Evolutionary conservation across 2,113 vertebrate species (phyloP).

Genomic region (Channa argus): DNA sequence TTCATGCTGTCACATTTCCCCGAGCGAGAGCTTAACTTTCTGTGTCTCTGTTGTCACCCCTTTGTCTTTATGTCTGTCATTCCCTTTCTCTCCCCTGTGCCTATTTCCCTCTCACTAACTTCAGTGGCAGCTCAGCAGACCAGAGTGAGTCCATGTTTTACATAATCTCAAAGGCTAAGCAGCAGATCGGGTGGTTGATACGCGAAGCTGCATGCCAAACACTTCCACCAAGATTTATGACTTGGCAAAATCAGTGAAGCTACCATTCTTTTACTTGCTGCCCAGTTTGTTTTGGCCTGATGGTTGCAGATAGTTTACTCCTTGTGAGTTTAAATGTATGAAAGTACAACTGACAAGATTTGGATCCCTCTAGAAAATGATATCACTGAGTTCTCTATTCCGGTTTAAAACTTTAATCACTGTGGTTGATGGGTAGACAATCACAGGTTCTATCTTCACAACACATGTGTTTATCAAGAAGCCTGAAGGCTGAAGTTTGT

Average conservation of each 20-base stretch:
- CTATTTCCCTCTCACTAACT: slow-evolving; percentile 5
- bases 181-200: slow-evolving; percentile 47
- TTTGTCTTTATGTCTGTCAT: background rate
- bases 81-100: background rate
- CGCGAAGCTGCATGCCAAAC: slow-evolving; percentile 47
- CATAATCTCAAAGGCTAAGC: slow-evolving; percentile 60
- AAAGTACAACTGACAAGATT: background rate
- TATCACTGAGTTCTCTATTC: background rate
- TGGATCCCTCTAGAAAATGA: background rate
- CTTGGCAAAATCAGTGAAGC: slow-evolving; percentile 48
- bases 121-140: slow-evolving; percentile 30
- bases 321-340: slow-evolving; percentile 17
- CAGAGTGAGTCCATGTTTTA: slow-evolving; percentile 57
- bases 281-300: slow-evolving; percentile 33
- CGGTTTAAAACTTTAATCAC: background rate
- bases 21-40: background rate
- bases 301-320: background rate
- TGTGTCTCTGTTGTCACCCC: background rate
- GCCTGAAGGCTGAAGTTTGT: too few species aligned
- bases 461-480: too few species aligned
- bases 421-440: background rate
- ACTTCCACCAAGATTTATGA: slow-evolving; percentile 61
- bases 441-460: background rate
- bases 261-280: slow-evolving; percentile 21
- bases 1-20: slow-evolving; percentile 21